A percentile compares a stretch with the other conserved stretches of the same genome.
phyloP scores from a whole-genome alignment of 2,888 invertebrate species.

The Vesta saturnalis region DNA sequence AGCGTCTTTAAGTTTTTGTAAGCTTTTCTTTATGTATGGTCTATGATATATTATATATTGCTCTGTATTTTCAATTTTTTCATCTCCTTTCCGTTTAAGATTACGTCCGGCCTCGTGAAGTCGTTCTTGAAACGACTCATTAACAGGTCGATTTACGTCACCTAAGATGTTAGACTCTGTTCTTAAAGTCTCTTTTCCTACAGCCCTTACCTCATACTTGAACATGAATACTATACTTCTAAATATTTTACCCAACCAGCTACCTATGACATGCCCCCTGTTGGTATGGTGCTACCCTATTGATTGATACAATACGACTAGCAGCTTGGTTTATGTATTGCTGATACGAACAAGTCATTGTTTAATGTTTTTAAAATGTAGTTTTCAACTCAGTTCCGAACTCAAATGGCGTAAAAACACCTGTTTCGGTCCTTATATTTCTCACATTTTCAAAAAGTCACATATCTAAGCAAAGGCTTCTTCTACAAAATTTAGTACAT shows the following conservation, averaged over 20 bases:
- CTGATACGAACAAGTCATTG: too few species aligned
- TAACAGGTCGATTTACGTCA: too few species aligned
- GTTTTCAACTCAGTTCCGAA: slow-evolving; percentile 23
- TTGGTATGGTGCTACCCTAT: slow-evolving; percentile 21
- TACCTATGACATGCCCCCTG: slow-evolving; percentile 17
- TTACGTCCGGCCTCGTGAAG: too few species aligned
- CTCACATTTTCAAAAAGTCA: slow-evolving; percentile 33
- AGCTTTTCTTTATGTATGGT: too few species aligned
- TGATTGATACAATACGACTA: slow-evolving; percentile 12
- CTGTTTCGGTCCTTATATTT: slow-evolving; percentile 31
- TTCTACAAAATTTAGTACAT: too few species aligned
- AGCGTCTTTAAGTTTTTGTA: too few species aligned
- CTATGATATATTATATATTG: too few species aligned
- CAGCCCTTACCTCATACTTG: not conserved
- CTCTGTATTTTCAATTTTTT: not conserved
- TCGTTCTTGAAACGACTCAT: too few species aligned
- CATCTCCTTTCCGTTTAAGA: slow-evolving; percentile 14
- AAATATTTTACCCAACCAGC: slow-evolving; percentile 5
- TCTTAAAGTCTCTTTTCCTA: not conserved
- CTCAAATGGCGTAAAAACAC: slow-evolving; percentile 33
- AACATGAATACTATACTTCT: too few species aligned
- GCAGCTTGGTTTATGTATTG: slow-evolving; percentile 15
- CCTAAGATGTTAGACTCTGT: not conserved
- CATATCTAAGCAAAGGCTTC: too few species aligned
- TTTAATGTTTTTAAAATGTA: not conserved